Evolutionary conservation across 2,888 invertebrate species (phyloP), one percentile per base, ranked within the genome.

Genomic region (Corbicula japonica): DNA sequence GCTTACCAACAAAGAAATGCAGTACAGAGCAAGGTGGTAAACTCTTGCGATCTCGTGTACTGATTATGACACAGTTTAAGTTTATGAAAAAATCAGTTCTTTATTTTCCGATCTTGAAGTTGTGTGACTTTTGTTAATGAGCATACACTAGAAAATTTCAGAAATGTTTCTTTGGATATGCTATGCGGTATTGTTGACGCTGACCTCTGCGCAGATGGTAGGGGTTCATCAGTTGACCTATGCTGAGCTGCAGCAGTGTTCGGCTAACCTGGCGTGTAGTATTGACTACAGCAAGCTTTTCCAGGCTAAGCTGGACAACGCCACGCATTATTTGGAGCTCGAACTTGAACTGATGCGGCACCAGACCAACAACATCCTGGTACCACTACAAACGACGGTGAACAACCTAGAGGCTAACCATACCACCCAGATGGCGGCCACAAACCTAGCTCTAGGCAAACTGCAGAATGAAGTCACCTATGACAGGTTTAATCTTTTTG

Each of bases 211-310:
- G n/a, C n/a, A n/a, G n/a, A n/a, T n/a, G n/a, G n/a, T n/a, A 23
- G 58, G 58, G 5, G 58, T 58, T 35, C 35, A 28, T 30, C 75
- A 68, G 54, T 44, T 46, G 21, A 72, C 48, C 8, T 12, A 52
- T 6, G 44, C 58, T 5, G 60, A 50, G 18, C 32, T 77, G 23
- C 81, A 81, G 46, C 80, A 82, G 71, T 85, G 82, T 30, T 73
- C 74, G 0, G 76, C 82, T 5, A 77, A 80, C 61, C 32, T 85
- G 35, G 84, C 84, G 1, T 85, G 82, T 54, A 78, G 71, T 32
- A 66, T 83, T 23, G 76, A 85, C 46, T 85, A 82, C 66, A 63
- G 62, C 32, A 52, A 73, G 21, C 48, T 73, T 26, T 83, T 82
- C 46, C 74, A 85, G 38, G 61, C 77, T 5, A 77, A 84, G 61